Base-by-base conservation (phyloP, 2,888 invertebrate genomes). In the Volucella inflata region DNA sequence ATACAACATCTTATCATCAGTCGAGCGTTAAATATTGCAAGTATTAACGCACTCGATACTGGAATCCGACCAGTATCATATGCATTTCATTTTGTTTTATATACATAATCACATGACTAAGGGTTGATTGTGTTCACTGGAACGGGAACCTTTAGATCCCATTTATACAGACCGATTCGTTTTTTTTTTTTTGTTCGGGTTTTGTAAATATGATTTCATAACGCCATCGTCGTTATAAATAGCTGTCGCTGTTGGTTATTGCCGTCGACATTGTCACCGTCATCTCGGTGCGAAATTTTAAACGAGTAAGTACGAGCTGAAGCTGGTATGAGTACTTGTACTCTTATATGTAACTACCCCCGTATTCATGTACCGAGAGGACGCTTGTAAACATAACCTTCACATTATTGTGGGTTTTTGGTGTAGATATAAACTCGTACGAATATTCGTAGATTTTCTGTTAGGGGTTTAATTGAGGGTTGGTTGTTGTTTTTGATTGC, bases 401-500 rank as follows among this genome's bases (percentile, higher is more conserved):
- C 30, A 55, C 67, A 65, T 71, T 80, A 57, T 85, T 72, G 76
- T 57, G 71, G 85, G 71, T 72, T 81, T 78, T 80, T 59, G 14
- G 65, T 67, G 50, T 72, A 68, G 46, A 46, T 42, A 51, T 53
- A 36, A 30, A 30, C 30, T 6, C 30, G 30, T 30, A 3, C 30
- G 30, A 30, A 30, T 6, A 30, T 30, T 30, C 30, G 30, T 30
- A 30, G 30, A 30, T 30, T 30, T 71, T 16, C 68, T 21, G 77
- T 85, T 80, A 79, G 70, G 79, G 68, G 62, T 68, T 51, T 30
- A 46, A 30, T 50, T 72, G 44, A 44, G 80, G 85, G 80, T 81
- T 64, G 85, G 85, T 77, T 67, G 51, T 78, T 65, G 70, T 71
- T 70, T 76, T 72, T 77, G 81, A 81, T 85, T 85, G 81, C 76